Evolutionary conservation across 2,113 vertebrate species (phyloP).

Genomic region (Isurus oxyrinchus): DNA sequence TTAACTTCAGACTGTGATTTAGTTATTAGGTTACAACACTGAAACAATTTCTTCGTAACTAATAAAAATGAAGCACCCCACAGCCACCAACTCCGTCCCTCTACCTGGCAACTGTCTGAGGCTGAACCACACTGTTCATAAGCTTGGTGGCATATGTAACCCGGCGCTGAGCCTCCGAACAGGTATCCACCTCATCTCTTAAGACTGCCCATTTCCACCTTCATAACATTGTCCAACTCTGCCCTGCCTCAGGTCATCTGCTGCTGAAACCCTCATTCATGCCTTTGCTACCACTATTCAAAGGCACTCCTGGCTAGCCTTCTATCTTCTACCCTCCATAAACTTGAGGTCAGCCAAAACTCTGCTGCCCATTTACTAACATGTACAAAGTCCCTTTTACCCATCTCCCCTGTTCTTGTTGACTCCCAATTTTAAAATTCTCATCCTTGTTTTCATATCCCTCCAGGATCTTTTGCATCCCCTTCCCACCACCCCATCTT

Average conservation of each 20-base stretch:
- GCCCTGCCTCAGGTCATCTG: not conserved
- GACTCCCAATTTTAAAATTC: not conserved
- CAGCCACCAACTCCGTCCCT: too few relatives aligned
- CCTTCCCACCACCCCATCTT: not conserved
- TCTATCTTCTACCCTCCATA: not conserved
- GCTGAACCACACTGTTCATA: not conserved
- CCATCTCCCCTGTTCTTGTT: not conserved
- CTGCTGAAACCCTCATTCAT: not conserved
- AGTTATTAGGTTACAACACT: not conserved
- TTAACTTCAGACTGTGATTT: not conserved
- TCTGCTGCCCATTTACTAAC: not conserved
- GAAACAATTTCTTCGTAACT: not conserved
- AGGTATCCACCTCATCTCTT: not conserved
- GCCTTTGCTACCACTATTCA: not conserved
- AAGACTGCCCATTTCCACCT: not conserved
- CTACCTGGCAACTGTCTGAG: not conserved
- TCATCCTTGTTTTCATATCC: not conserved
- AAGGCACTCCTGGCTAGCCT: not conserved
- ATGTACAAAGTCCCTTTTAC: not conserved
- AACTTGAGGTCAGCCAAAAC: not conserved
- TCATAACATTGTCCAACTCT: not conserved
- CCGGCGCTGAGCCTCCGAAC: not conserved
- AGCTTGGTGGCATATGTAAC: not conserved
- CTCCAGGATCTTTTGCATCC: not conserved
- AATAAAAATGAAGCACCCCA: not conserved